Evolutionary conservation across 2,888 invertebrate genomes (phyloP), one percentile per base, ranked within the genome.

Genomic region (Sesamia inferens): DNA sequence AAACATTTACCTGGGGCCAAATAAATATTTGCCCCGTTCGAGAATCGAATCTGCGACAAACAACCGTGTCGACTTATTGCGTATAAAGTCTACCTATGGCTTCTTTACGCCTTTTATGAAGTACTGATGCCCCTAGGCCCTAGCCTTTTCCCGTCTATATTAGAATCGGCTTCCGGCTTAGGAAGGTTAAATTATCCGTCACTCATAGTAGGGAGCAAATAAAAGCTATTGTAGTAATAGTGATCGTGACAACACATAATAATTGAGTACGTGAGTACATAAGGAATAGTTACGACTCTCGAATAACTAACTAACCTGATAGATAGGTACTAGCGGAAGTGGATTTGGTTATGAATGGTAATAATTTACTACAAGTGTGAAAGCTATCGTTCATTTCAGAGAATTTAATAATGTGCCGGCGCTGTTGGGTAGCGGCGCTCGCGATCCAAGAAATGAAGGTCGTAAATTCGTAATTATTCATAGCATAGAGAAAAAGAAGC

Each of bases 171-270:
- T 39, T 39, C 39, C 39, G 39, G 39, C 39, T 67, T 78, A 72
- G 63, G 31, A 68, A 63, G 55, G 76, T 78, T 79, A 92, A 91
- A 90, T 88, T 71, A 85, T 72, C 81, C 66, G 84, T 86, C 87
- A 90, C 85, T 89, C 83, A 85, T 82, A 72, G 80, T 71, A 78
- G 76, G 73, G 82, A 88, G 89, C 87, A 88, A 85, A 88, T 85
- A 84, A 86, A 83, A 82, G 80, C 74, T 82, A 71, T 77, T 68
- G 78, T 82, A 75, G 78, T 83, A 80, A 74, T 76, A 71, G 73
- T 79, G 74, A 44, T 59, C 68, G 59, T 80, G 74, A 76, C 80
- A 72, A 70, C 75, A 79, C 71, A 77, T 72, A 71, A 76, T 70
- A 68, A 77, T 80, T 68, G 67, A 51, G 59, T 69, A 69, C 42